phyloP scores from a whole-genome alignment of 2,113 vertebrate species.

The Hydropotes inermis region DNA sequence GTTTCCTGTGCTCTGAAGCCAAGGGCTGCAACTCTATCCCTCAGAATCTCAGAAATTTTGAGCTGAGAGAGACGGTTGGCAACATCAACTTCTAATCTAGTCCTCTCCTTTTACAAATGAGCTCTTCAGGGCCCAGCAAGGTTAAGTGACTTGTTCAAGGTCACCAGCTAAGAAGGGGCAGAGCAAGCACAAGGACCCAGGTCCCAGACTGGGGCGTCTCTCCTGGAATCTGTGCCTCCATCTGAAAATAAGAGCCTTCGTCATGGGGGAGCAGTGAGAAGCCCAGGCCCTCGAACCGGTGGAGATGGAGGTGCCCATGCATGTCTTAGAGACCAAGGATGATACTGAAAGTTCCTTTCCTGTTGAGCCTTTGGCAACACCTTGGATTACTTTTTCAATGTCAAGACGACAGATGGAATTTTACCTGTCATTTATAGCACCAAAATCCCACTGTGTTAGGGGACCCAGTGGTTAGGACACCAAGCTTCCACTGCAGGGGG shows the following conservation, averaged over 20 bases:
- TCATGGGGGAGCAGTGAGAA: background rate
- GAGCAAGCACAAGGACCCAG: background rate
- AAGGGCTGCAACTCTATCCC: background rate
- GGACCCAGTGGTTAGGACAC: background rate
- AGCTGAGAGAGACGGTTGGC: background rate
- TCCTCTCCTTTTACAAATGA: background rate
- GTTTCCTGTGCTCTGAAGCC: background rate
- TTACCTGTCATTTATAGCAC: background rate
- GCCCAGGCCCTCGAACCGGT: background rate
- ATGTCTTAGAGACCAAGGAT: background rate
- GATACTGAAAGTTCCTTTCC: background rate
- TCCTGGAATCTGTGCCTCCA: background rate
- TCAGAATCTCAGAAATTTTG: slow-evolving; percentile 24
- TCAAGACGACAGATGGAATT: background rate
- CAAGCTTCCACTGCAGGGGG: background rate
- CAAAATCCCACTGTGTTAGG: background rate
- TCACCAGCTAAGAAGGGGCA: background rate
- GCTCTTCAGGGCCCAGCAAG: background rate
- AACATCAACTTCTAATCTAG: background rate
- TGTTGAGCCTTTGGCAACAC: background rate
- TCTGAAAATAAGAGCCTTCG: background rate
- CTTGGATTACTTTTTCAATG: background rate
- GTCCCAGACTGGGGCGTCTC: background rate
- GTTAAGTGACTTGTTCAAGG: background rate
- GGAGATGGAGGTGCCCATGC: background rate